Conservation (phyloP, 2,113 vertebrate genomes). For the Stomatorhinus ivindoensis region DNA sequence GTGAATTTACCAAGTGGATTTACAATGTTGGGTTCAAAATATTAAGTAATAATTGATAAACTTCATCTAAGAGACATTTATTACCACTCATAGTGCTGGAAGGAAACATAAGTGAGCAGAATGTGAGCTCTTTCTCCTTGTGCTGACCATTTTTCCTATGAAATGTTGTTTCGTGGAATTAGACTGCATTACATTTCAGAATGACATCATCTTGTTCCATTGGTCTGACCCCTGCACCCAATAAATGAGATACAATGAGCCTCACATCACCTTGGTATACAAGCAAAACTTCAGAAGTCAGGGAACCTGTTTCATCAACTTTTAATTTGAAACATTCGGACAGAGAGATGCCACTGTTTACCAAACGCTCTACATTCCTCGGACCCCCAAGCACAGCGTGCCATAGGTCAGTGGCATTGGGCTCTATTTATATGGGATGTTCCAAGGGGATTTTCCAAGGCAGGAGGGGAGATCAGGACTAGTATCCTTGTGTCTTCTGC, state of each 20-base stretch:
- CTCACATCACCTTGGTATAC: neutral
- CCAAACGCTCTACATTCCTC: neutral
- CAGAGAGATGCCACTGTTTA: neutral
- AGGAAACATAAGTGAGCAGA: neutral
- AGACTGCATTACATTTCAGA: neutral
- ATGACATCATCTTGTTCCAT: neutral
- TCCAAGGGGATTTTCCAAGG: neutral
- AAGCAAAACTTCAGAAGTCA: neutral
- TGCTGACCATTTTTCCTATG: neutral
- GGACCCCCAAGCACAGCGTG: neutral
- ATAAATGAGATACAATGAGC: neutral
- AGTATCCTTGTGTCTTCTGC: neutral
- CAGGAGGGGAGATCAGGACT: neutral
- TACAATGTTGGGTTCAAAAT: neutral
- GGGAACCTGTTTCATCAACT: neutral
- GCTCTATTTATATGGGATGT: neutral
- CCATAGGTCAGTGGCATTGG: neutral
- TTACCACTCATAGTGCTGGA: neutral
- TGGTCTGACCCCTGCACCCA: neutral
- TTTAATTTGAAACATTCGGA: neutral
- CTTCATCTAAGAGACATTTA: neutral
- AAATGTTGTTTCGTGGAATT: neutral
- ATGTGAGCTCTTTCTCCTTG: neutral
- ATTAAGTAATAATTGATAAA: neutral
- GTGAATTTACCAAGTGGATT: neutral